These are phyloP conservation scores for Saguinus midas DNA, from an alignment of 2,113 vertebrate species.

Conservation along the genomic window DNA sequence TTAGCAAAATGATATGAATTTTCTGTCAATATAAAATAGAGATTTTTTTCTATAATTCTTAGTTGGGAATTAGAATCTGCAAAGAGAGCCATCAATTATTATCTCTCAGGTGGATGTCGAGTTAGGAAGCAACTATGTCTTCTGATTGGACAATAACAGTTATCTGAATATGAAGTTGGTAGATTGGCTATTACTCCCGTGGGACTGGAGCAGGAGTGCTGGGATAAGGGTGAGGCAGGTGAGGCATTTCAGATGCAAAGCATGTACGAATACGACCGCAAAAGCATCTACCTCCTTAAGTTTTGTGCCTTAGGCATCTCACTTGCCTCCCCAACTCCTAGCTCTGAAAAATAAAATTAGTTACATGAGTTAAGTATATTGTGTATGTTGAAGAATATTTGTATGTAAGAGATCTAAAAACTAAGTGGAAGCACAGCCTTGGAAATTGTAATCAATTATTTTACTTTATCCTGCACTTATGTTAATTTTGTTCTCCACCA, in stretches of 20 bases:
- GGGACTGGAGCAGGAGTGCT: background rate
- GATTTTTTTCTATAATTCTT: background rate
- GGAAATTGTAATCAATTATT: background rate
- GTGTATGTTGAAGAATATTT: background rate
- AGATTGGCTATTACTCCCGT: background rate
- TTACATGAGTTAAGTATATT: background rate
- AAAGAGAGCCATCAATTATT: background rate
- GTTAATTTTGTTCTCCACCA: background rate
- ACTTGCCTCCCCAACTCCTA: background rate
- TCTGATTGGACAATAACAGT: background rate
- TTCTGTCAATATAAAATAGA: background rate
- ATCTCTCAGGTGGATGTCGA: background rate
- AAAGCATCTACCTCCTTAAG: background rate
- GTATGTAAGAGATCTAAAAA: background rate
- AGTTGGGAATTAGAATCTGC: background rate
- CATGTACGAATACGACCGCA: rapidly evolving
- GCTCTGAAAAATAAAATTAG: background rate
- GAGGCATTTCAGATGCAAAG: background rate
- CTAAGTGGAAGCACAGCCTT: background rate
- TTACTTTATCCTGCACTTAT: background rate
- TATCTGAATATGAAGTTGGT: background rate
- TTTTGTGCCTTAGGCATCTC: background rate
- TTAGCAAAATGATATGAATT: background rate
- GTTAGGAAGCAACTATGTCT: background rate
- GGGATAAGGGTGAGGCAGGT: background rate